Evolutionary conservation across 2,888 invertebrate genomes (phyloP), one percentile per base, ranked within the genome.

Genomic region (Drosophila falleni): DNA sequence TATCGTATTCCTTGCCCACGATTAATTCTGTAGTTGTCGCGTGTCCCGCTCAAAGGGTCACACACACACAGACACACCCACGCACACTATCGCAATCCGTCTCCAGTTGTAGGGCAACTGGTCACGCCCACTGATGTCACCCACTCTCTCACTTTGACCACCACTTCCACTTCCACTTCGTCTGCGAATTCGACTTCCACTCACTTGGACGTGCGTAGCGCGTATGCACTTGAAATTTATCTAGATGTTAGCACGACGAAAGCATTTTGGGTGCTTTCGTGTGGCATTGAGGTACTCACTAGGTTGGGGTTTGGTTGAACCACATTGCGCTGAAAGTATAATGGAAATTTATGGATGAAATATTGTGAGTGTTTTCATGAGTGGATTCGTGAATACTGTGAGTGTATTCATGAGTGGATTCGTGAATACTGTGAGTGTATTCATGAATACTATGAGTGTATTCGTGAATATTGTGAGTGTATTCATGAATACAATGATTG

Each of bases 231-330:
- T 81, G 47, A 71, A 72, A 71, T 71, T 67, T 69, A 70, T 58
- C 69, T 71, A 49, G 78, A 67, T 67, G 74, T 85, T 78, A 85
- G 81, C 71, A 87, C 56, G 68, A 50, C 85, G 77, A 71, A 72
- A 44, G 60, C 86, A 87, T 89, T 71, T 56, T 66, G 76, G 19
- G 15, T 37, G 78, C 86, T 67, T 42, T 59, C 65, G 53, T 71
- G 53, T 44, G 66, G 65, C 71, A 56, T 66, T 71, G 66, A 62
- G 69, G 58, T 84, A 85, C 89, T 89, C 86, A 86, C 89, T 89
- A 80, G 64, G 74, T 86, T 70, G 74, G 77, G 35, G 33, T 65
- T 55, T 49, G 63, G 53, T 39, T 60, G 60, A 59, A 61, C 76
- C 64, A 71, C 89, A 85, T 85, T 62, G 72, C 68, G 87, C 84